phyloP scores from a whole-genome alignment of 2,888 invertebrate species.

The Trissolcus brochymenae region DNA sequence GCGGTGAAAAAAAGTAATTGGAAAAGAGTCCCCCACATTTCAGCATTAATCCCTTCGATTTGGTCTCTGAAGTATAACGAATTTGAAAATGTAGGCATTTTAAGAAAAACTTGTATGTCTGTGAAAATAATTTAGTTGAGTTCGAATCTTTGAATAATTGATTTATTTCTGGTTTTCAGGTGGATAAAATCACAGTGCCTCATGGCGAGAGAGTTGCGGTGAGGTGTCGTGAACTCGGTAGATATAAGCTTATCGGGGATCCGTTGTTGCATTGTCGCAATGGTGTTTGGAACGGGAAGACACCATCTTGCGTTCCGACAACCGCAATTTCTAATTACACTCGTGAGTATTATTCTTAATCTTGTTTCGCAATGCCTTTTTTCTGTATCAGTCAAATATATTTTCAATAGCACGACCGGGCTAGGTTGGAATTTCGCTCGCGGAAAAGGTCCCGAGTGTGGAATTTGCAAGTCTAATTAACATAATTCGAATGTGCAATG shows the following conservation, averaged over 20 bases:
- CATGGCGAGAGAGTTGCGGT: constrained; percentile 87
- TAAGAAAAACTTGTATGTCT: no score
- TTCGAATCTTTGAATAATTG: constrained; percentile 4
- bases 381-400: constrained; percentile 4
- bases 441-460: constrained; percentile 30
- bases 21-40: no score
- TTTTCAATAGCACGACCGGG: constrained; percentile 28
- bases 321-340: constrained; percentile 91
- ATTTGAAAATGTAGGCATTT: no score
- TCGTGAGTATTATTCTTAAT: constrained; percentile 77
- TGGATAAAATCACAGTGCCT: constrained; percentile 77
- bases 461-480: constrained; percentile 20
- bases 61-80: no score
- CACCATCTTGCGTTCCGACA: constrained; percentile 91
- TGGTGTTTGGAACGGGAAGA: constrained; percentile 86
- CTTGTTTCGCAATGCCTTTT: constrained; percentile 21
- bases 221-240: constrained; percentile 88
- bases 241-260: constrained; percentile 90
- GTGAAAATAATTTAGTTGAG: no score
- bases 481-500: constrained; percentile 15
- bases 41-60: no score
- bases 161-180: constrained; percentile 63
- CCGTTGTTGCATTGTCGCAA: constrained; percentile 87
- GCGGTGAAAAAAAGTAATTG: no score
- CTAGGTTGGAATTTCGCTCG: constrained; percentile 16